A percentile compares a stretch with the other conserved stretches of the same genome.
Evolutionary conservation across 2,888 invertebrate species (phyloP).

Genomic region (Drosophila dives): DNA sequence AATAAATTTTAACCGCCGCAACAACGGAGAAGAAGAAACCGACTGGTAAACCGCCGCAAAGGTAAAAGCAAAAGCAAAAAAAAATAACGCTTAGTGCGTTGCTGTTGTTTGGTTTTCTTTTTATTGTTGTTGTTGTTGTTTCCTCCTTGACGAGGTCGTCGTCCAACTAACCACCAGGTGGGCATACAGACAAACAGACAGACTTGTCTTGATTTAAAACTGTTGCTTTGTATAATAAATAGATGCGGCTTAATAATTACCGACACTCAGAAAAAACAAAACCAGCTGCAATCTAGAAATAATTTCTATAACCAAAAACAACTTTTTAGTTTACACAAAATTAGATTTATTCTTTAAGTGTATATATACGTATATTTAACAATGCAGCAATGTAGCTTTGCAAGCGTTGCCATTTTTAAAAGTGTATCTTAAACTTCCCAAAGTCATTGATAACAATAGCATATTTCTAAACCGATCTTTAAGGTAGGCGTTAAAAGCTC

Average conservation of each 20-base stretch:
- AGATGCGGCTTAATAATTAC: conserved; percentile 3
- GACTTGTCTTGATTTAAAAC: conserved; percentile 13
- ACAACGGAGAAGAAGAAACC: conserved; percentile 20
- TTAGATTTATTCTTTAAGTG: background rate
- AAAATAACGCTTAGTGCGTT: conserved; percentile 15
- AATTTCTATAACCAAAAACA: background rate
- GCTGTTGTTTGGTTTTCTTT: conserved; percentile 1
- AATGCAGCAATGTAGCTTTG: background rate
- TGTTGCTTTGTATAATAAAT: conserved; percentile 26
- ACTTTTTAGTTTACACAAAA: background rate
- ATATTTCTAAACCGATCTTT: background rate
- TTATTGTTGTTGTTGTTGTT: conserved; percentile 1
- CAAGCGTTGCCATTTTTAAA: background rate
- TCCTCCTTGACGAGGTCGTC: conserved; percentile 29
- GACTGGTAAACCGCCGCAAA: conserved; percentile 38
- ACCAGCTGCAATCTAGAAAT: background rate
- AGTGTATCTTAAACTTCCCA: background rate
- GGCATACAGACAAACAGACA: conserved; percentile 9
- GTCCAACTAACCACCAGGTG: conserved; percentile 38
- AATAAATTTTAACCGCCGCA: conserved; percentile 43
- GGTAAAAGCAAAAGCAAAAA: background rate
- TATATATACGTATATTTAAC: background rate
- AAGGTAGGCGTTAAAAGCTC: background rate
- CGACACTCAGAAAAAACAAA: background rate
- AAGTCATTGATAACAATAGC: background rate